Evolutionary conservation across 2,797 vertebrate species (phyloP), one percentile per base, ranked within the genome.

Genomic region (Esox lucius): DNA sequence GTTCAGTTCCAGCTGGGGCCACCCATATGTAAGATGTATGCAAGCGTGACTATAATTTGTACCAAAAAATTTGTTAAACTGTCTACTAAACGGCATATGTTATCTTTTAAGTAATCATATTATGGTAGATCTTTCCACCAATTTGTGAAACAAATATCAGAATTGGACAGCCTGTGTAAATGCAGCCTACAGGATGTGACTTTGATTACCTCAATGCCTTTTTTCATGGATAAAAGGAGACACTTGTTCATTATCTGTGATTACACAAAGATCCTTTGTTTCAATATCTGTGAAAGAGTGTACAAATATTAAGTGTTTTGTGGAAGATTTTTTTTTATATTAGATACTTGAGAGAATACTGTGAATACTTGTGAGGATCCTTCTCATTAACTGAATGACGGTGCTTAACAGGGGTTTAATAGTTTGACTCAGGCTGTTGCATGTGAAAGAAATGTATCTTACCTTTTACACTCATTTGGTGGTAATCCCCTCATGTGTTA

Each of bases 131-230:
- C 42, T 46, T 11, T 46, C 46, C 42, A 1, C 42, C 12, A 46
- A 46, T 46, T 46, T 5, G 42, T 46, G 11, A 46, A 46, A 13
- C 42, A 46, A 11, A 46, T 46, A 46, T 46, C 42, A 11, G 42
- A 46, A 46, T 46, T 46, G 42, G 42, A 46, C 42, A 46, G 42
- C 42, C 42, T 46, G 42, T 46, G 42, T 46, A 46, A 46, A 46
- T 46, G 42, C 11, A 46, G 42, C 42, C 42, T 46, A 46, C 42
- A 46, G 42, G 42, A 46, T 81, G 86, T 90, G 90, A 88, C 88
- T 92, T 90, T 89, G 89, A 89, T 90, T 90, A 91, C 92, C 91
- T 93, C 91, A 91, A 93, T 93, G 92, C 92, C 92, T 93, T 92
- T 86, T 85, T 82, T 82, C 69, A 78, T 76, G 72, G 66, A 75